Evolutionary conservation across 2,797 vertebrate species (phyloP).

Genomic region (Delichon dasypus): DNA sequence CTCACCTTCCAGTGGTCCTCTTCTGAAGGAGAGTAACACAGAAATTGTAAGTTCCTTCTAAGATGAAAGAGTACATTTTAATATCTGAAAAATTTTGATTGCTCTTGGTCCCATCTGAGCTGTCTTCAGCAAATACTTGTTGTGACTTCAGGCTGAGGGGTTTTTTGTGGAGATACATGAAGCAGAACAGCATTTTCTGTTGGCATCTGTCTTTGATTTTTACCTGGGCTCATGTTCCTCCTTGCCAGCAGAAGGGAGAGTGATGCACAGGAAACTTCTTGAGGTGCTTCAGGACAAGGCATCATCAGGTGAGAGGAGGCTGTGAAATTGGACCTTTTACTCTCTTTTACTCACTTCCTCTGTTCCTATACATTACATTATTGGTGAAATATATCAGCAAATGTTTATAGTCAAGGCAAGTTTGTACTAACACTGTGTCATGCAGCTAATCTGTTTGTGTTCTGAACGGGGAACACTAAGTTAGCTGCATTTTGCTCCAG

Average conservation of each 20-base stretch:
- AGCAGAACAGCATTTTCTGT: not conserved
- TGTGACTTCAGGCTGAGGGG: not conserved
- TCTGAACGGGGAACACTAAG: conserved; percentile 49
- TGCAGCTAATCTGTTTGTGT: conserved; percentile 68
- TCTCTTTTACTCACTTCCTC: conserved; percentile 9
- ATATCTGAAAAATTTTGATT: not conserved
- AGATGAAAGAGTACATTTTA: not conserved
- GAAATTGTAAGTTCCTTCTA: not conserved
- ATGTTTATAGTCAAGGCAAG: conserved; percentile 69
- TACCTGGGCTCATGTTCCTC: not conserved
- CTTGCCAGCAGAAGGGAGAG: not conserved
- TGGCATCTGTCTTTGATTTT: not conserved
- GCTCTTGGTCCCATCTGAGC: not conserved
- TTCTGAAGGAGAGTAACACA: not conserved
- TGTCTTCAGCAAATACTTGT: not conserved
- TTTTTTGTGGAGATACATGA: not conserved
- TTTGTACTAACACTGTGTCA: conserved; percentile 75
- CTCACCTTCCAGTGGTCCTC: not conserved
- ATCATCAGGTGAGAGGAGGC: not conserved
- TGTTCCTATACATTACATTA: conserved; percentile 27
- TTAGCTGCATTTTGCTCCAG: conserved; percentile 56
- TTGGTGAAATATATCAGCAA: conserved; percentile 42
- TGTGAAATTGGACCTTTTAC: not conserved
- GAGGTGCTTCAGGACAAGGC: not conserved
- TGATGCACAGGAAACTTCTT: not conserved